Evolutionary conservation across 2,113 vertebrate species (phyloP).

Genomic region (Rhinoderma darwinii): DNA sequence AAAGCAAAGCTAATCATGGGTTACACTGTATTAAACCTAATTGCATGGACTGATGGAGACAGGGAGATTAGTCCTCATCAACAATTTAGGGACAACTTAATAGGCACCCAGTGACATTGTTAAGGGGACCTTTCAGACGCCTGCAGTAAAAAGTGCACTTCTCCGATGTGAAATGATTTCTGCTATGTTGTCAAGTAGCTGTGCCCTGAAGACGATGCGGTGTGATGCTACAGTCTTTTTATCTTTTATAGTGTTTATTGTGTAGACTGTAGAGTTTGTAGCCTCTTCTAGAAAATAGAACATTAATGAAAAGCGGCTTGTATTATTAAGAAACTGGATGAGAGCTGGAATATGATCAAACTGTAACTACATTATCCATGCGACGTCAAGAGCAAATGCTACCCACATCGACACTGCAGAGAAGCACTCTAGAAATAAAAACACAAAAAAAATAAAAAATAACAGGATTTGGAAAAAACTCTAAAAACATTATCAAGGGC

Average conservation of each 20-base stretch:
- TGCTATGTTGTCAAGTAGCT: not conserved
- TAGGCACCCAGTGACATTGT: not conserved
- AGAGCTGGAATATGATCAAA: conserved; percentile 28
- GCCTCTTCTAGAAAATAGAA: not conserved
- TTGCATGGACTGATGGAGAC: not conserved
- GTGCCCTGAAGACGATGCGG: not conserved
- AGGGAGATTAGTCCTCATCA: not conserved
- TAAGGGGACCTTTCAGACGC: not conserved
- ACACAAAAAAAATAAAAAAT: not conserved
- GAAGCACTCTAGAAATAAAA: not conserved
- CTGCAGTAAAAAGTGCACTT: not conserved
- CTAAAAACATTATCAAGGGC: conserved; percentile 20
- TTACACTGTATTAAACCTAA: not conserved
- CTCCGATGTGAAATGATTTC: not conserved
- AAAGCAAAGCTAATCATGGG: not conserved
- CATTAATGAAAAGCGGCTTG: conserved; percentile 4
- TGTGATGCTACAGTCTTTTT: not conserved
- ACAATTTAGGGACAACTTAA: not conserved
- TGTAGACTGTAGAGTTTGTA: not conserved
- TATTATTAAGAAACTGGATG: conserved; percentile 1
- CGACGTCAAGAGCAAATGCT: conserved; percentile 21
- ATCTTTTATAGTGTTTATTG: not conserved
- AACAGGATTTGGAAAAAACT: not conserved
- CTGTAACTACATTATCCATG: conserved; percentile 26
- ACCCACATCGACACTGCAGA: conserved; percentile 4